These are phyloP conservation scores for Eupelmus urozonus DNA, from an alignment of 2,888 invertebrate species.

Conservation along the genomic window DNA sequence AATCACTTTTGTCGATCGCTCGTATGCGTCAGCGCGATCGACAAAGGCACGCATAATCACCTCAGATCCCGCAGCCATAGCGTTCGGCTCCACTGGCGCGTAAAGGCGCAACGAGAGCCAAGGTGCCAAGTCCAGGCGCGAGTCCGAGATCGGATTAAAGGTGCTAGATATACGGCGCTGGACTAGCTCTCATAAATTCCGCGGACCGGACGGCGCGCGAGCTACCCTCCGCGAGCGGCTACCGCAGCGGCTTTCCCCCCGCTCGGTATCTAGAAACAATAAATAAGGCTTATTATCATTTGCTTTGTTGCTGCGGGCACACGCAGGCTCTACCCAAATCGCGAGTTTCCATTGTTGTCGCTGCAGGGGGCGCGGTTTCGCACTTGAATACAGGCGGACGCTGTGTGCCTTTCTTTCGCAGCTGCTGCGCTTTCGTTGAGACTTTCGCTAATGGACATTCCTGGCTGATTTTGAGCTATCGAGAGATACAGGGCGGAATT, in stretches of 20 bases:
- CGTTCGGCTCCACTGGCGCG: neutral
- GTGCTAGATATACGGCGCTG: constrained; percentile 39
- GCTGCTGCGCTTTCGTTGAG: constrained; percentile 1
- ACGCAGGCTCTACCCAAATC: constrained; percentile 35
- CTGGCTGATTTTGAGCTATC: constrained; percentile 33
- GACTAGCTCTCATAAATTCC: constrained; percentile 52
- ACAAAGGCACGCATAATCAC: too few species aligned
- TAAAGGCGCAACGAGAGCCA: constrained; percentile 7
- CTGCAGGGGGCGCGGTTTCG: neutral
- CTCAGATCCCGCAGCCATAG: too few species aligned
- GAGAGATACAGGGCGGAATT: neutral
- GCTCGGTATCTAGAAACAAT: constrained; percentile 50
- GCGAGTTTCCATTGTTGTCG: constrained; percentile 21
- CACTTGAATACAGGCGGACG: neutral
- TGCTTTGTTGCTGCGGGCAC: too few species aligned
- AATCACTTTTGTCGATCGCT: too few species aligned
- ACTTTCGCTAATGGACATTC: constrained; percentile 36
- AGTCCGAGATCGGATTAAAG: constrained; percentile 50
- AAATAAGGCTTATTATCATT: constrained; percentile 58
- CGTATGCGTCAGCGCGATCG: too few species aligned
- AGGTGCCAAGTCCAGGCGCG: constrained; percentile 7
- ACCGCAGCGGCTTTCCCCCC: neutral
- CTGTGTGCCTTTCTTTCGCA: neutral
- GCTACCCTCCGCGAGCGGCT: constrained; percentile 6
- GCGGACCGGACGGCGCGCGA: neutral